Evolutionary conservation across 64 coral and sea anemone genomes (phyloP).

Genomic region (Montipora sp.): DNA sequence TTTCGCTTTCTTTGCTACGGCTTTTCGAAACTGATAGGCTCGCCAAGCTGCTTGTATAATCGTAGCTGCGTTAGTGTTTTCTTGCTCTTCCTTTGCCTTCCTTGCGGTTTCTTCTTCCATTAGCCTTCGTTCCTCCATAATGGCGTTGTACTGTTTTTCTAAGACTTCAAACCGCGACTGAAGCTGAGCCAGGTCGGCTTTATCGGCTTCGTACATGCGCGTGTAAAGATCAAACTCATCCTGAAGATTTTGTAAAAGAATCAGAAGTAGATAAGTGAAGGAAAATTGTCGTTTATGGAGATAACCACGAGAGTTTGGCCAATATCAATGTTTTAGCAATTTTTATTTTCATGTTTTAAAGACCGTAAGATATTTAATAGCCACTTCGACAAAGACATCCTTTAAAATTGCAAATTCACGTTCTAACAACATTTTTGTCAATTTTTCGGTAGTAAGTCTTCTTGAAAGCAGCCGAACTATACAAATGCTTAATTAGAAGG

Average conservation of each 20-base stretch:
- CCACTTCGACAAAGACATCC: too few species aligned
- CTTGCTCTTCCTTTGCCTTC: conserved; percentile 49
- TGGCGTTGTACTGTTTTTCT: conserved; percentile 72
- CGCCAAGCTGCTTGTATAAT: conserved; percentile 73
- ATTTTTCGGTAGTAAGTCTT: too few species aligned
- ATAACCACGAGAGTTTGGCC: too few species aligned
- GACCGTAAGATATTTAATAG: too few species aligned
- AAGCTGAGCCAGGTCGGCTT: conserved; percentile 56
- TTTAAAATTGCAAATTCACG: too few species aligned
- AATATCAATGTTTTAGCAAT: too few species aligned
- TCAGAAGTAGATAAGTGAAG: too few species aligned
- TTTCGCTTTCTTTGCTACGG: neutral
- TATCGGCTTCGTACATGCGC: conserved; percentile 81
- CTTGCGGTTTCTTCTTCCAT: conserved; percentile 58
- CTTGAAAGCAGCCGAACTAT: too few species aligned
- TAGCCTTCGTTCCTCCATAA: conserved; percentile 81
- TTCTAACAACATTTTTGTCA: too few species aligned
- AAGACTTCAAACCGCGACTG: conserved; percentile 70
- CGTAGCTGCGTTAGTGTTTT: conserved; percentile 30
- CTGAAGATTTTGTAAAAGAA: neutral
- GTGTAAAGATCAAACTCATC: conserved; percentile 84
- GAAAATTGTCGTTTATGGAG: too few species aligned
- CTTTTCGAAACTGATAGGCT: conserved; percentile 49
- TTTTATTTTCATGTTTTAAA: too few species aligned
- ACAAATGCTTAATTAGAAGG: too few species aligned